Evolutionary conservation across 2,888 invertebrate genomes (phyloP).

Genomic region (Troglohyphantes excavatus): DNA sequence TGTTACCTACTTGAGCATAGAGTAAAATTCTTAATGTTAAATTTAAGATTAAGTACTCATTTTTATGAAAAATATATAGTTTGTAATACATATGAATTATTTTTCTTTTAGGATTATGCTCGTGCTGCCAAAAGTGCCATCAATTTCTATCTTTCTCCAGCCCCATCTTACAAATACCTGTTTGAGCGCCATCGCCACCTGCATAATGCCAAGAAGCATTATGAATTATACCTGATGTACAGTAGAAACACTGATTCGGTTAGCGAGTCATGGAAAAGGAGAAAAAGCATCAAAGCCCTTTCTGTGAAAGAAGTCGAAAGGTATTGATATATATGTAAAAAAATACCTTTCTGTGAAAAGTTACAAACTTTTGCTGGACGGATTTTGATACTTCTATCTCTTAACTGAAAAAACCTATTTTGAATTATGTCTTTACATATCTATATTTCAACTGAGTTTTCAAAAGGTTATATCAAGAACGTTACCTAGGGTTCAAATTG

Average conservation of each 20-base stretch:
- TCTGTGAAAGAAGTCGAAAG: constrained; percentile 62
- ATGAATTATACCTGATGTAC: constrained; percentile 46
- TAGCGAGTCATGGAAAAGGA: constrained; percentile 11
- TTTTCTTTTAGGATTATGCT: constrained; percentile 83
- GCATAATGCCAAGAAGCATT: constrained; percentile 68
- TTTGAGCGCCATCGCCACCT: constrained; percentile 79
- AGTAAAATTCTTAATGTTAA: too few species aligned
- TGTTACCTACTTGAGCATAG: too few species aligned
- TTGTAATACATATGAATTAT: too few species aligned
- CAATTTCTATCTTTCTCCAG: constrained; percentile 82
- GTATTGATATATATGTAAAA: constrained; percentile 18
- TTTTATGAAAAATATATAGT: too few species aligned
- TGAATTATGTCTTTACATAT: too few species aligned
- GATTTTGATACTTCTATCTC: too few species aligned
- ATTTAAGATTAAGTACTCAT: too few species aligned
- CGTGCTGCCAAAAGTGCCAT: constrained; percentile 83
- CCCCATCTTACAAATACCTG: constrained; percentile 82
- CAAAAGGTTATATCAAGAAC: too few species aligned
- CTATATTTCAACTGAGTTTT: too few species aligned
- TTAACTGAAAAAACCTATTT: too few species aligned
- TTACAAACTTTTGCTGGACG: too few species aligned
- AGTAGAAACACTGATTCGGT: constrained; percentile 6
- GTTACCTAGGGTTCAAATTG: too few species aligned
- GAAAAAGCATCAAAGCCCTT: constrained; percentile 41
- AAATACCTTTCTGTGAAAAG: not conserved